Percentiles rank a stretch among this genome's conserved stretches.
These are phyloP conservation scores for Saccostrea echinata DNA, from an alignment of 1,140 invertebrate species.

Conservation along the genomic window DNA sequence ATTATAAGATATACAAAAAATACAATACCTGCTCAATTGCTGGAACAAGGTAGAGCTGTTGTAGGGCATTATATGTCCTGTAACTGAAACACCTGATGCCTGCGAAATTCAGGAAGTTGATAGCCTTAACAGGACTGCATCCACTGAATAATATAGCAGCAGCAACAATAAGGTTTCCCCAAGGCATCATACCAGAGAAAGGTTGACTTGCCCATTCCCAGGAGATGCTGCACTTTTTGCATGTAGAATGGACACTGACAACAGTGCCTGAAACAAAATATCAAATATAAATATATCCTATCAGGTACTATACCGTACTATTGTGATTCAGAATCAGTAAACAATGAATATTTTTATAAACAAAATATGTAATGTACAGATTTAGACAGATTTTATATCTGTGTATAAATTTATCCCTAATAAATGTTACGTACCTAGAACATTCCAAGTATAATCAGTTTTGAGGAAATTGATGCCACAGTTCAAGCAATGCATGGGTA, in stretches of 20 bases:
- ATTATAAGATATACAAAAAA: no score
- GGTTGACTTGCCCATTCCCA: conserved; percentile 41
- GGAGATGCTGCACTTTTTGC: conserved; percentile 7
- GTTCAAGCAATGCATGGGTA: not conserved
- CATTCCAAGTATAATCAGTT: not conserved
- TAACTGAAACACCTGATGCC: conserved; percentile 5
- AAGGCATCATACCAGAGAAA: conserved; percentile 25
- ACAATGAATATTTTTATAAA: no score
- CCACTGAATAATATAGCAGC: conserved; percentile 32
- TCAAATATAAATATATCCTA: not conserved
- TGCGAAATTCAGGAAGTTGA: conserved; percentile 12
- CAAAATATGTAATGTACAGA: not conserved
- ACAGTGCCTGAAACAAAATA: not conserved
- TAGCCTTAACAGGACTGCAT: not conserved
- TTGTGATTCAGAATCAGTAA: no score
- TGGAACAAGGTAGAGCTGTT: conserved; percentile 42
- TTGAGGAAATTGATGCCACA: not conserved
- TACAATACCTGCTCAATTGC: conserved; percentile 22
- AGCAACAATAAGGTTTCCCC: conserved; percentile 34
- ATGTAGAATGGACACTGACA: not conserved
- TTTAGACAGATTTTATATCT: no score
- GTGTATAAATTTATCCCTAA: not conserved
- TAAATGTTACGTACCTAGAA: not conserved
- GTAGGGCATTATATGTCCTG: conserved; percentile 39
- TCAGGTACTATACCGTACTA: no score